phyloP scores from a whole-genome alignment of 2,113 vertebrate genomes.

The Muntiacus reevesi region DNA sequence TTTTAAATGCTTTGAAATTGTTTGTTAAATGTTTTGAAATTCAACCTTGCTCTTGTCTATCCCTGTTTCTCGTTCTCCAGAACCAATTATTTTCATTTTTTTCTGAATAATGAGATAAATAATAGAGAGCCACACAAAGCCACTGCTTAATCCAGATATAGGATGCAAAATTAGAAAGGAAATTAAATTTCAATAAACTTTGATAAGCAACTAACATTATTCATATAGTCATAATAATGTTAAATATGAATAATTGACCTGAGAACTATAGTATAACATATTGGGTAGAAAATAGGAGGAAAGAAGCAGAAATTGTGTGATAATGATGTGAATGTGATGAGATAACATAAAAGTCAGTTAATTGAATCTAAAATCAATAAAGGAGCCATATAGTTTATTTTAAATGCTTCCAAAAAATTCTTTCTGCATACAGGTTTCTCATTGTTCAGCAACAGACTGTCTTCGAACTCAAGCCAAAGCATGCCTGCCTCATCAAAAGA shows the following conservation, averaged over 20 bases:
- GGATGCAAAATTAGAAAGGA: not conserved
- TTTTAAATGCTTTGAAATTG: not conserved
- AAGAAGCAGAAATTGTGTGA: not conserved
- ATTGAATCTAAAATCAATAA: not conserved
- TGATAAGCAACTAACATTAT: not conserved
- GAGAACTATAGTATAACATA: not conserved
- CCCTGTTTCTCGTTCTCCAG: not conserved
- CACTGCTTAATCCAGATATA: not conserved
- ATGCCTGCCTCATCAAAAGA: not conserved
- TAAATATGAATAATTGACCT: not conserved
- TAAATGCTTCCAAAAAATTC: not conserved
- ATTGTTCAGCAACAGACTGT: not conserved
- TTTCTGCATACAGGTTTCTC: not conserved
- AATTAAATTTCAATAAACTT: not conserved
- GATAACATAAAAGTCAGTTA: not conserved
- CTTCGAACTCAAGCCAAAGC: not conserved
- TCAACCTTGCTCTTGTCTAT: not conserved
- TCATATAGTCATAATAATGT: not conserved
- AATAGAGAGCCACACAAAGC: not conserved
- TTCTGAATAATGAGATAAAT: not conserved
- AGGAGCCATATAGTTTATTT: not conserved
- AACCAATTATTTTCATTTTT: not conserved
- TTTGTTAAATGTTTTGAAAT: not conserved
- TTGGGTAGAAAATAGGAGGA: not conserved
- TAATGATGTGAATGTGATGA: not conserved